phyloP scores from a whole-genome alignment of 2,888 invertebrate species.

The Cremastinae sp. region DNA sequence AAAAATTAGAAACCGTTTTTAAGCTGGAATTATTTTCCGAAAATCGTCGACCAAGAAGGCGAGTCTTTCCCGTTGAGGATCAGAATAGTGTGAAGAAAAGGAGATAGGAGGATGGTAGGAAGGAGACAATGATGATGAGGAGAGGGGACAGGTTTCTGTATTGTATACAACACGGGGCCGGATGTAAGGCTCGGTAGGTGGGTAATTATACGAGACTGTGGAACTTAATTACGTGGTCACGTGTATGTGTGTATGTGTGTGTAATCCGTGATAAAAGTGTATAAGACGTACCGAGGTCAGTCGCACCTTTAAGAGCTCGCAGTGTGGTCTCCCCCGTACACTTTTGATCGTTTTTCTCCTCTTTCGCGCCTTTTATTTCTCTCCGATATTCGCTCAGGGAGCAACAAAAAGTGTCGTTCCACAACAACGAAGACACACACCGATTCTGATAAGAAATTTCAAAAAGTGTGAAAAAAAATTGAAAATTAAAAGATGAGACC shows the following conservation, averaged over 20 bases:
- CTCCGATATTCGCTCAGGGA: too few species aligned
- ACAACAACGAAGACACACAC: too few species aligned
- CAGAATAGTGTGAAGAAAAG: conserved; percentile 8
- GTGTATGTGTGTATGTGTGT: conserved; percentile 35
- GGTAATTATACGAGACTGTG: conserved; percentile 71
- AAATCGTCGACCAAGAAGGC: conserved; percentile 56
- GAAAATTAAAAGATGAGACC: not conserved
- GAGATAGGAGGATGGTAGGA: conserved; percentile 17
- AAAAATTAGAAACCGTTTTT: too few species aligned
- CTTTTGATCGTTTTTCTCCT: conserved; percentile 42
- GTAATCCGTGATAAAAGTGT: conserved; percentile 28
- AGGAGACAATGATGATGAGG: not conserved
- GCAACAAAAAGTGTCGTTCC: too few species aligned
- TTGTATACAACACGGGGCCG: conserved; percentile 63
- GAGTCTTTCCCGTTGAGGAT: conserved; percentile 60
- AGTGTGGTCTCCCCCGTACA: conserved; percentile 33
- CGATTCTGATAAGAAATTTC: too few species aligned
- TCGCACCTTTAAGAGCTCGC: conserved; percentile 61
- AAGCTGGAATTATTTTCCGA: not conserved
- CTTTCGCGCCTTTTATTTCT: conserved; percentile 34
- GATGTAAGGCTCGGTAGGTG: conserved; percentile 72
- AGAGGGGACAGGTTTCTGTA: conserved; percentile 19
- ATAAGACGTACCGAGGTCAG: conserved; percentile 65
- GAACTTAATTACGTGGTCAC: conserved; percentile 72
- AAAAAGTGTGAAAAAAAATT: not conserved